Conservation (phyloP, 2,113 vertebrate species). For the Pogona vitticeps region DNA sequence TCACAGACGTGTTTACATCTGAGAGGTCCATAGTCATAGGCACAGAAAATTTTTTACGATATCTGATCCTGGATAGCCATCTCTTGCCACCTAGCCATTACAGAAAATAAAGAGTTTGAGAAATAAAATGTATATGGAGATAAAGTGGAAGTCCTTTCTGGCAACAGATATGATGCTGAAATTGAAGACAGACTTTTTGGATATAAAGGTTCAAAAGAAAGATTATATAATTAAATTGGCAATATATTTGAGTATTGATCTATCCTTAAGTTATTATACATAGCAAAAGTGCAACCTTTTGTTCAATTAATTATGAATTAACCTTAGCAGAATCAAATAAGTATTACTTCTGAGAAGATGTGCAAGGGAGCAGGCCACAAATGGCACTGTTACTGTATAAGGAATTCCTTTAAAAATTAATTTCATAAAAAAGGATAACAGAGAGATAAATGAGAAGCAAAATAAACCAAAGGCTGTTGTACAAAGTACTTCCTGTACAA, state of each 20-base stretch:
- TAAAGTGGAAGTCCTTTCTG: background rate
- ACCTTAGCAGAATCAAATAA: background rate
- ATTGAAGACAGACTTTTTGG: background rate
- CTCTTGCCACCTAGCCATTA: background rate
- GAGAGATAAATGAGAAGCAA: too few species aligned
- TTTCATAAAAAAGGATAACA: too few species aligned
- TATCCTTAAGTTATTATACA: background rate
- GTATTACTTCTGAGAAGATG: background rate
- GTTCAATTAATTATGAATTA: background rate
- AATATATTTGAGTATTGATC: background rate
- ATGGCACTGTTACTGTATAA: background rate
- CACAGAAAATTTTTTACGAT: background rate
- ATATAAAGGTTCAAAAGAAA: background rate
- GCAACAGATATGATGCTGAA: too few species aligned
- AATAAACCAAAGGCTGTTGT: too few species aligned
- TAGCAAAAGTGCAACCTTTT: background rate
- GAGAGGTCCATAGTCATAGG: background rate
- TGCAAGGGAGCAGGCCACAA: background rate
- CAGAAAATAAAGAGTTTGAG: background rate
- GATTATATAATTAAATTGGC: background rate
- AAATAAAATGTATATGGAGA: background rate
- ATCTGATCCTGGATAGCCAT: background rate
- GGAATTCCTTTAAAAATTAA: too few species aligned
- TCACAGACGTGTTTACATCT: too few species aligned
- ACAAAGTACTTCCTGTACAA: too few species aligned